phyloP scores from a whole-genome alignment of 1,140 invertebrate genomes.

The Globodera ellingtonae region DNA sequence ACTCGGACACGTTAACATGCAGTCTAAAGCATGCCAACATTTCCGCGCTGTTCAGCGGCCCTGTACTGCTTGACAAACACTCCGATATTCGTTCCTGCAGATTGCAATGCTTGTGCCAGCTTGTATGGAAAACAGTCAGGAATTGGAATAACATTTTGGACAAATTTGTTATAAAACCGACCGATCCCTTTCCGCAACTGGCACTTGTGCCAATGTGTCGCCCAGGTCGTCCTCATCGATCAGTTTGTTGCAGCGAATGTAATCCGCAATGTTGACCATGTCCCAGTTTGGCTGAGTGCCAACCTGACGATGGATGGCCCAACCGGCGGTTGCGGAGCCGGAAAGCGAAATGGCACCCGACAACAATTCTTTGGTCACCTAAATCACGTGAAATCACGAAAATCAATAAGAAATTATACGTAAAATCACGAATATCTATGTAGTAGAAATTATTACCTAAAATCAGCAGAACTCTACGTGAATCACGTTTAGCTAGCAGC shows the following conservation, averaged over 20 bases:
- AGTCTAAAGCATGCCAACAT: constrained; percentile 58
- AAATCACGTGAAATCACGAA: background rate
- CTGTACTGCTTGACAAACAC: constrained; percentile 52
- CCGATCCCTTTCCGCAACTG: constrained; percentile 37
- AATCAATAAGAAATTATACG: no score
- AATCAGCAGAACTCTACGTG: no score
- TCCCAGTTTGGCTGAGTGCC: constrained; percentile 53
- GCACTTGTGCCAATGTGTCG: constrained; percentile 55
- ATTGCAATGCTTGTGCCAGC: constrained; percentile 51
- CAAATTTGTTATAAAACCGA: no score
- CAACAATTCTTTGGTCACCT: constrained; percentile 69
- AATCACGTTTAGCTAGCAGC: no score
- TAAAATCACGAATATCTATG: no score
- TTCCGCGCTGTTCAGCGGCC: constrained; percentile 47
- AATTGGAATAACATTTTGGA: no score
- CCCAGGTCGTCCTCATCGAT: constrained; percentile 54
- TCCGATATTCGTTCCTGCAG: constrained; percentile 56
- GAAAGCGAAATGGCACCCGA: constrained; percentile 62
- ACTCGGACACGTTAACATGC: constrained; percentile 59
- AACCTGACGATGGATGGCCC: constrained; percentile 59
- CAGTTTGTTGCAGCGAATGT: constrained; percentile 62
- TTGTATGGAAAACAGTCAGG: background rate
- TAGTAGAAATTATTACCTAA: no score
- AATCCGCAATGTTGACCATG: constrained; percentile 60
- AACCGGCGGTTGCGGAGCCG: constrained; percentile 60